A percentile compares a stretch with the other conserved stretches of the same genome.
Conservation (phyloP, 2,888 invertebrate species). For the Microctonus hyperodae region DNA sequence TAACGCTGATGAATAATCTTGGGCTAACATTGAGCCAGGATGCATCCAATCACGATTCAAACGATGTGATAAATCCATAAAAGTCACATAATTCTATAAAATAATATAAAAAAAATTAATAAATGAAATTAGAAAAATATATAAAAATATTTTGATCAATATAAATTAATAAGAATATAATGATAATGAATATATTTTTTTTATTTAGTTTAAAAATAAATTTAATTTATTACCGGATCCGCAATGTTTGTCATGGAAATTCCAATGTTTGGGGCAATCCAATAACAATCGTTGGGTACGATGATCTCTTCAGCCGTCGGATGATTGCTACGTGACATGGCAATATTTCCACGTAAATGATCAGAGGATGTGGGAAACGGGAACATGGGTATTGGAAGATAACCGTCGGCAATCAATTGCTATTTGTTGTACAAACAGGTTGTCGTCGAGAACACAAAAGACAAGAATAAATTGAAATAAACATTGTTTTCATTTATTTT, state of each 20-base stretch:
- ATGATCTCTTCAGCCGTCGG: slow-evolving; percentile 44
- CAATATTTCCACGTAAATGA: slow-evolving; percentile 32
- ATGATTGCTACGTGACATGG: slow-evolving; percentile 23
- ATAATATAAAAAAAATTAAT: neutral
- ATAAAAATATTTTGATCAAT: neutral
- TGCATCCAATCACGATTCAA: slow-evolving; percentile 47
- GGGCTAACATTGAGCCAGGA: slow-evolving; percentile 31
- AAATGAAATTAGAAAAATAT: no score
- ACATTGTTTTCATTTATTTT: slow-evolving; percentile 25
- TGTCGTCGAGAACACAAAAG: neutral
- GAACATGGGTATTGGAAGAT: slow-evolving; percentile 49
- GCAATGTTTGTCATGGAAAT: slow-evolving; percentile 32
- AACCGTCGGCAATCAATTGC: slow-evolving; percentile 50
- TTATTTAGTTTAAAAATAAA: neutral
- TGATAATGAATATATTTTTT: no score
- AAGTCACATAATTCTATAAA: slow-evolving; percentile 49
- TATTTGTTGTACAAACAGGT: neutral
- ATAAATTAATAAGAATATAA: neutral
- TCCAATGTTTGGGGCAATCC: slow-evolving; percentile 43
- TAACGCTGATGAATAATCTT: slow-evolving; percentile 39
- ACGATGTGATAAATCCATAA: slow-evolving; percentile 48
- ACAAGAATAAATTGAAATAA: slow-evolving; percentile 23
- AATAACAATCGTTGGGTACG: slow-evolving; percentile 50
- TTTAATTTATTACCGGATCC: slow-evolving; percentile 38
- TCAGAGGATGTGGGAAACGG: slow-evolving; percentile 47